phyloP scores from a whole-genome alignment of 2,888 invertebrate species.

The Andricus quercusramuli region DNA sequence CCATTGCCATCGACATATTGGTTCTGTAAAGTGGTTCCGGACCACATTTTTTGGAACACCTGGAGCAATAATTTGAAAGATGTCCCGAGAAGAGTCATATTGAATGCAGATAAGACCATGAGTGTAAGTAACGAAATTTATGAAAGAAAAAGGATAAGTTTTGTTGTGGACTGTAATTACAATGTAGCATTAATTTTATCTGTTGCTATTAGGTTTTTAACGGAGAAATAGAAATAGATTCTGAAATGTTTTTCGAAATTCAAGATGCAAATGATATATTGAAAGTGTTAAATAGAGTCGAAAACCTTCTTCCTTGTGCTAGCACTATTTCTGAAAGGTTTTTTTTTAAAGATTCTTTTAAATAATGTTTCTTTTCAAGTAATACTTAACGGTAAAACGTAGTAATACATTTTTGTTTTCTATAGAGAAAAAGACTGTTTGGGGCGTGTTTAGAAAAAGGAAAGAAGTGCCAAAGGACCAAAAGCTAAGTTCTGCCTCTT shows the following conservation, averaged over 20 bases:
- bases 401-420: too few species aligned
- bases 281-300: background rate
- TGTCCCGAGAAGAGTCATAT: background rate
- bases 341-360: background rate
- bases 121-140: background rate
- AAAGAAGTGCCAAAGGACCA: too few species aligned
- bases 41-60: background rate
- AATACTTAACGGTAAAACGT: background rate
- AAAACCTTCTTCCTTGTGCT: background rate
- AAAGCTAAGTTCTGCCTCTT: too few species aligned
- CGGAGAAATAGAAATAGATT: background rate
- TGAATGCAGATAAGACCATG: background rate
- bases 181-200: background rate
- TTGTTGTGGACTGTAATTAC: background rate
- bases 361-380: background rate
- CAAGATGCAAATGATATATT: background rate
- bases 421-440: too few species aligned
- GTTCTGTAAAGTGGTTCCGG: background rate
- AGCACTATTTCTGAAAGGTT: background rate
- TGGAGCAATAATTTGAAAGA: background rate
- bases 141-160: background rate
- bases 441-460: too few species aligned
- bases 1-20: background rate
- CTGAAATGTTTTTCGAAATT: background rate
- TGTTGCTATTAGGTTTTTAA: background rate